Evolutionary conservation across 2,888 invertebrate species (phyloP), one percentile per base, ranked within the genome.

Genomic region (Stenurella melanura): DNA sequence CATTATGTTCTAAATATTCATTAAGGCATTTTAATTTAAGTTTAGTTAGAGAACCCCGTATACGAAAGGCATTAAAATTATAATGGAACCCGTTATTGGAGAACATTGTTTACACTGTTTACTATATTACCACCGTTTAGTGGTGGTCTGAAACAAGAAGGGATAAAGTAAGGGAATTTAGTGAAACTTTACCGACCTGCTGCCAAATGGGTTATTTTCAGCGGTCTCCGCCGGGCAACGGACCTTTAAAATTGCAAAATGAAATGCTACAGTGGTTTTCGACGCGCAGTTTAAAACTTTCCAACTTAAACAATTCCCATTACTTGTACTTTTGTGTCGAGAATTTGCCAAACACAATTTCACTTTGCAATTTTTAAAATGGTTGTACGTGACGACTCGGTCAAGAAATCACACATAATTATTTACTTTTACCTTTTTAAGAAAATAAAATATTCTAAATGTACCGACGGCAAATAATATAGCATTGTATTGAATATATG

Each of bases 151-250:
- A 54, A 56, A 26, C 67, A 54, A 67, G 56, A 56, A 50, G 26
- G 50, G 64, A 74, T 38, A 77, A 66, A 66, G 50, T 30, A 54
- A 70, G 56, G 38, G 64, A 57, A 56, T 64, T 56, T 30, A 56
- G 64, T 69, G 54, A 68, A 69, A 68, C 63, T 69, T 70, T 69
- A 34, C 54, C 69, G 74, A 69, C 63, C 70, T 69, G 56, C 68
- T 68, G 76, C 73, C 70, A 74, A 77, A 77, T 64, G 69, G 66
- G 64, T 60, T 74, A 72, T 72, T 77, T 73, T 34, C 72, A 69
- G 42, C 26, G 76, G 70, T 64, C 57, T 63, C 26, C 26, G 57
- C 68, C 70, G 70, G 70, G 58, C 64, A 72, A 68, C 72, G 67
- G 76, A 67, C 68, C 72, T 76, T 58, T 63, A 68, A 76, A 76